Evolutionary conservation across 2,113 vertebrate genomes (phyloP).

Genomic region (Agelaius phoeniceus): DNA sequence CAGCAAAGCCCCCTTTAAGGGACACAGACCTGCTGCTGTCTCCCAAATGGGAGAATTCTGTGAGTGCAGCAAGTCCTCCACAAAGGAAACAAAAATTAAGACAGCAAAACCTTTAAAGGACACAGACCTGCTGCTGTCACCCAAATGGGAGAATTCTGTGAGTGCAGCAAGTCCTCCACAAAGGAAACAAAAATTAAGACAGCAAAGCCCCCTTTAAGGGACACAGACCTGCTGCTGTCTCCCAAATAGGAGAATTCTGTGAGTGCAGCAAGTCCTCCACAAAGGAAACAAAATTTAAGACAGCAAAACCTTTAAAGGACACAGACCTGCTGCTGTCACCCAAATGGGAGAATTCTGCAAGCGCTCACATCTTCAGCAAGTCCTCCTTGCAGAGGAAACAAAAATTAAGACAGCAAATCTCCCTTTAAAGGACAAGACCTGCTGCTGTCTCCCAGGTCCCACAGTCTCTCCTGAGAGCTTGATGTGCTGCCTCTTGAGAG

Average conservation of each 20-base stretch:
- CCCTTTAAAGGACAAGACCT: too few relatives aligned
- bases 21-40: neutral
- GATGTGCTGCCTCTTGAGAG: neutral
- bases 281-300: too few relatives aligned
- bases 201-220: neutral
- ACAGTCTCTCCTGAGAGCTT: neutral
- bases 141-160: constrained; percentile 2
- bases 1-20: neutral
- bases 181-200: constrained; percentile 1
- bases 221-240: neutral
- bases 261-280: too few relatives aligned
- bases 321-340: neutral
- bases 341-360: neutral
- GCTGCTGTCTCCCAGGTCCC: neutral
- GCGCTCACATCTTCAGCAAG: too few relatives aligned
- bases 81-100: too few relatives aligned
- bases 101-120: too few relatives aligned
- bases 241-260: neutral
- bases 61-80: too few relatives aligned
- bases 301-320: neutral
- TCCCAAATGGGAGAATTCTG: neutral
- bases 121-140: too few relatives aligned
- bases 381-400: neutral
- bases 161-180: neutral
- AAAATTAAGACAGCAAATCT: neutral